Conservation (phyloP, 2,113 vertebrate species). For the Motacilla alba region DNA sequence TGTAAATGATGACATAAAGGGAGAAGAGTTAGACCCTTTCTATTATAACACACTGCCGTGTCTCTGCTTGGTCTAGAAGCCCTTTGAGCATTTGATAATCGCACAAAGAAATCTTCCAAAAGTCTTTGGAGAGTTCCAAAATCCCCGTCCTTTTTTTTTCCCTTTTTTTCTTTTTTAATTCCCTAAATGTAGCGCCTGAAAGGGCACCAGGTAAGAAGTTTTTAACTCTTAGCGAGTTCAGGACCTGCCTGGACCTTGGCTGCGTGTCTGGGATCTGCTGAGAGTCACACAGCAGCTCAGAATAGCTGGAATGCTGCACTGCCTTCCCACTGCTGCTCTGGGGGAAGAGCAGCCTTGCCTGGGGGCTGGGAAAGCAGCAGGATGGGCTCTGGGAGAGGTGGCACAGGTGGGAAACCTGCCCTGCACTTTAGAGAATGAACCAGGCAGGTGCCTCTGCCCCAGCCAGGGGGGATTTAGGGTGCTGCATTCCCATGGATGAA, state of each 20-base stretch:
- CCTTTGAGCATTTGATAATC: background rate
- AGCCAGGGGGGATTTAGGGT: background rate
- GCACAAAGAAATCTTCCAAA: background rate
- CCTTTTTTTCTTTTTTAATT: background rate
- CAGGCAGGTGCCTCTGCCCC: background rate
- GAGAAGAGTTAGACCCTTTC: background rate
- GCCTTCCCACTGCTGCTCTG: background rate
- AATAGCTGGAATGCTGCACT: conserved; percentile 35
- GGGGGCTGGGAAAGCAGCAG: background rate
- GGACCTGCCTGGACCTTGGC: conserved; percentile 15
- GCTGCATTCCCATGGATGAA: background rate
- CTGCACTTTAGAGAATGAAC: rapidly evolving
- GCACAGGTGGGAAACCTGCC: background rate
- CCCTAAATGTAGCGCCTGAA: background rate
- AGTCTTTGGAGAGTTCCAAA: background rate
- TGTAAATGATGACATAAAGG: background rate
- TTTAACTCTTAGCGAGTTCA: background rate
- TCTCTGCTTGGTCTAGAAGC: background rate
- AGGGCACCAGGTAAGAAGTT: background rate
- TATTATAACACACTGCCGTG: background rate
- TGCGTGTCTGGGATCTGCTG: background rate
- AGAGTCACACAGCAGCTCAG: conserved; percentile 40
- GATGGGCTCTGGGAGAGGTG: background rate
- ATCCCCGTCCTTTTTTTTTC: background rate
- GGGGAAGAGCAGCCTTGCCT: too few relatives aligned